Percentiles rank a stretch among this genome's conserved stretches.
phyloP scores from a whole-genome alignment of 2,888 invertebrate genomes.

The Ophioninae sp. region DNA sequence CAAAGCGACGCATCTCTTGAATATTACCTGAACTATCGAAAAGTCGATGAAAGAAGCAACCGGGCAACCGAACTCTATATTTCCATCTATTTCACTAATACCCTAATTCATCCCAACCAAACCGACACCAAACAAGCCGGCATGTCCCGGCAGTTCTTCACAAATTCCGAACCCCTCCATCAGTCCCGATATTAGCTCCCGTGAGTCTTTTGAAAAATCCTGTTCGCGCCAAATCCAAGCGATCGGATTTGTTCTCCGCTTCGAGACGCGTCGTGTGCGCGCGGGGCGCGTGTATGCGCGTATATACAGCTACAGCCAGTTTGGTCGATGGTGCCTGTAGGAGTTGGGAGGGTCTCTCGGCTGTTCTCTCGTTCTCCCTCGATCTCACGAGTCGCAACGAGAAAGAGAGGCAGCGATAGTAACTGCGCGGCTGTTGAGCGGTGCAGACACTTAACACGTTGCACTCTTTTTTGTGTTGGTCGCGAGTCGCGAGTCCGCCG shows the following conservation, averaged over 20 bases:
- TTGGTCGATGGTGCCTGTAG: slow-evolving; percentile 36
- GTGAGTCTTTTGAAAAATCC: slow-evolving; percentile 9
- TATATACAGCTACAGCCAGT: no score
- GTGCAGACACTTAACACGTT: slow-evolving; percentile 46
- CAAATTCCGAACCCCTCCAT: background rate
- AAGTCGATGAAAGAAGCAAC: no score
- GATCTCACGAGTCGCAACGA: background rate
- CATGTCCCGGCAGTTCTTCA: background rate
- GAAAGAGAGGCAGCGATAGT: slow-evolving; percentile 39
- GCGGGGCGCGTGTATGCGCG: slow-evolving; percentile 4
- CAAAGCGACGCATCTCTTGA: no score
- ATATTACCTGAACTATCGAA: no score
- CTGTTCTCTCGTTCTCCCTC: slow-evolving; percentile 22
- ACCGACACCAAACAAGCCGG: no score
- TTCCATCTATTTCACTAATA: no score
- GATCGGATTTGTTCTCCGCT: slow-evolving; percentile 10
- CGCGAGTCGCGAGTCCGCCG: slow-evolving; percentile 16
- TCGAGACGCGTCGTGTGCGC: background rate
- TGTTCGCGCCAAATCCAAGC: slow-evolving; percentile 9
- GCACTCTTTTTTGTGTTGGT: slow-evolving; percentile 30
- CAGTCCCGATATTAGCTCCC: background rate
- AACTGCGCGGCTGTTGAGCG: slow-evolving; percentile 43
- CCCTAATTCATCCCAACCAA: no score
- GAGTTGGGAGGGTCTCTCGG: slow-evolving; percentile 41
- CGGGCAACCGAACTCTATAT: no score